phyloP scores from a whole-genome alignment of 2,797 vertebrate species.

The Gadopsis marmoratus region DNA sequence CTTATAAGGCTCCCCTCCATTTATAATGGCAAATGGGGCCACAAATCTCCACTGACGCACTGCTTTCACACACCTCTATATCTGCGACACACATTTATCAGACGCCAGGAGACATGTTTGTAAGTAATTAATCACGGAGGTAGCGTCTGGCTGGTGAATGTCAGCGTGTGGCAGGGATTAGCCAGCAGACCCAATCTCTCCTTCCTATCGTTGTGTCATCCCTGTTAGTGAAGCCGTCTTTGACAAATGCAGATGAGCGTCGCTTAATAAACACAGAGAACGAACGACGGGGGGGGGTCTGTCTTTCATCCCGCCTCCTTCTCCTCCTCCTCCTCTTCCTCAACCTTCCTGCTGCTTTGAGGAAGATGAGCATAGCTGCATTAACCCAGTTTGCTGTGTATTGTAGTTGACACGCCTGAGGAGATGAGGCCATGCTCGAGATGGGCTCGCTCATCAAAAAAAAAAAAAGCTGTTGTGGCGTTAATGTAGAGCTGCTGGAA shows the following conservation, averaged over 20 bases:
- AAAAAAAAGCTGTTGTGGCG: conserved; percentile 41
- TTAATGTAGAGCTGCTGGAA: conserved; percentile 53
- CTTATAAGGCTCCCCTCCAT: conserved; percentile 59
- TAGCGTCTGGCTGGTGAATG: conserved; percentile 76
- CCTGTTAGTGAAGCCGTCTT: conserved; percentile 79
- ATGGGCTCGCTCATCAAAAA: conserved; percentile 49
- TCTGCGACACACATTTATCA: conserved; percentile 68
- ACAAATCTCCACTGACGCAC: conserved; percentile 64
- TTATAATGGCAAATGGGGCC: conserved; percentile 64
- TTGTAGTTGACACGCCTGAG: conserved; percentile 51
- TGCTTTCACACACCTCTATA: conserved; percentile 60
- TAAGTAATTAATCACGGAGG: conserved; percentile 80
- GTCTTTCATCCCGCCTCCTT: conserved; percentile 54
- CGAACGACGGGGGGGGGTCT: conserved; percentile 24
- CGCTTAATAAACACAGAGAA: conserved; percentile 61
- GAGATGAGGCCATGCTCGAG: conserved; percentile 48
- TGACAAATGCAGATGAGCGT: conserved; percentile 72
- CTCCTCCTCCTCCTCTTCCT: conserved; percentile 46
- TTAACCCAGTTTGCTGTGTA: conserved; percentile 66
- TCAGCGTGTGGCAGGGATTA: conserved; percentile 71
- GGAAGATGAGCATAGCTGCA: conserved; percentile 57
- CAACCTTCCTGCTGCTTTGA: conserved; percentile 51
- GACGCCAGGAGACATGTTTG: conserved; percentile 73
- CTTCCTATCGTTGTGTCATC: conserved; percentile 53
- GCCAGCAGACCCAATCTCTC: conserved; percentile 68